Evolutionary conservation across 2,888 invertebrate species (phyloP).

Genomic region (Eupsilia transversa): DNA sequence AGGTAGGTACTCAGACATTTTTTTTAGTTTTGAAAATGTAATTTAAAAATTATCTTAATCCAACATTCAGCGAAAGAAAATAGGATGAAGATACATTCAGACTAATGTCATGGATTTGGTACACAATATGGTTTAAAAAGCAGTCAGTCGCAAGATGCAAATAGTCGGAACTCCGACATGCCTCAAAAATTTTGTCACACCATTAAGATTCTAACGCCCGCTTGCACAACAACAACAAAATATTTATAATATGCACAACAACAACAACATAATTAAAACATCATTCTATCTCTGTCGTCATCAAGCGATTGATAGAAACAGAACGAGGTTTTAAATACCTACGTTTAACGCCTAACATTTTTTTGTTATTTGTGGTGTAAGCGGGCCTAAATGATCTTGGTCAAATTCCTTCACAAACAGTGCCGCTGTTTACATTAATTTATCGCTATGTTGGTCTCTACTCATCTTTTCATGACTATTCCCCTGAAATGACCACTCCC

Average conservation of each 20-base stretch:
- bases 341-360: too few species aligned
- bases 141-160: background rate
- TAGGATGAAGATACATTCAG: background rate
- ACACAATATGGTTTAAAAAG: background rate
- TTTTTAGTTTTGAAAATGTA: too few species aligned
- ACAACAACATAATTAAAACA: too few species aligned
- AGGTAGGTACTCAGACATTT: too few species aligned
- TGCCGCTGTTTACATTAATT: background rate
- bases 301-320: too few species aligned
- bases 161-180: background rate
- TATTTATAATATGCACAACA: too few species aligned
- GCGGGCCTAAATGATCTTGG: background rate
- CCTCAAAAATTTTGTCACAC: background rate
- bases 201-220: too few species aligned
- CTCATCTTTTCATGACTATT: background rate
- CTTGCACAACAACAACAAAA: too few species aligned
- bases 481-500: background rate
- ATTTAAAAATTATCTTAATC: background rate
- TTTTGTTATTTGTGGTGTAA: too few species aligned
- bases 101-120: background rate
- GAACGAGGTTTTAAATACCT: too few species aligned
- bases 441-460: background rate
- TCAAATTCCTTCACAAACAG: background rate
- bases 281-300: too few species aligned
- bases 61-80: background rate